These are phyloP conservation scores for Propithecus deckenii DNA, from an alignment of 2,797 vertebrate species.

Conservation along the genomic window DNA sequence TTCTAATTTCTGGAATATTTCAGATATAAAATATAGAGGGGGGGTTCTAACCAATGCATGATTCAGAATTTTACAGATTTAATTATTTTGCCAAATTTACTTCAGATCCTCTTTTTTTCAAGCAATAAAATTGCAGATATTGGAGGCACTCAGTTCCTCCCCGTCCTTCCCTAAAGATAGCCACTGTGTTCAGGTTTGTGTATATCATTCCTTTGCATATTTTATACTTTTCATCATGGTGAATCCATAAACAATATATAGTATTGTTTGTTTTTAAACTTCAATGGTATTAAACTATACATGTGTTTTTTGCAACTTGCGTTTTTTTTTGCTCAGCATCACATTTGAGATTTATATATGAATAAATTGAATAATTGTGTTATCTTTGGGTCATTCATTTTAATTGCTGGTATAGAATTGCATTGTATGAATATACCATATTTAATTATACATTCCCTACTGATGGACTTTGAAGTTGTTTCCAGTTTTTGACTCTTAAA, in stretches of 20 bases:
- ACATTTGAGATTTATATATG: slow-evolving; percentile 41
- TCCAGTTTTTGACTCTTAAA: slow-evolving; percentile 16
- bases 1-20: slow-evolving; percentile 47
- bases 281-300: slow-evolving; percentile 22
- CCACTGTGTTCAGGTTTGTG: slow-evolving; percentile 50
- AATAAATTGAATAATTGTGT: slow-evolving; percentile 40
- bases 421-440: slow-evolving; percentile 60
- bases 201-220: neutral
- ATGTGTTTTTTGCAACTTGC: slow-evolving; percentile 67
- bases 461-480: slow-evolving; percentile 26
- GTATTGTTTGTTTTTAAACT: slow-evolving; percentile 35
- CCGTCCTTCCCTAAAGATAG: neutral
- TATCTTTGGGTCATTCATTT: slow-evolving; percentile 48
- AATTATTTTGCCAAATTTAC: slow-evolving; percentile 61
- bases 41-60: neutral
- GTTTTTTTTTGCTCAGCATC: slow-evolving; percentile 43
- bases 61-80: slow-evolving; percentile 37
- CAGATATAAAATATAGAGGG: neutral
- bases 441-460: slow-evolving; percentile 27
- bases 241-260: slow-evolving; percentile 4
- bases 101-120: slow-evolving; percentile 5
- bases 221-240: slow-evolving; percentile 19
- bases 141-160: slow-evolving; percentile 6
- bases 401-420: slow-evolving; percentile 52
- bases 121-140: neutral